phyloP scores from a whole-genome alignment of 1,140 invertebrate genomes.

The Ceratosolen fusciceps region DNA sequence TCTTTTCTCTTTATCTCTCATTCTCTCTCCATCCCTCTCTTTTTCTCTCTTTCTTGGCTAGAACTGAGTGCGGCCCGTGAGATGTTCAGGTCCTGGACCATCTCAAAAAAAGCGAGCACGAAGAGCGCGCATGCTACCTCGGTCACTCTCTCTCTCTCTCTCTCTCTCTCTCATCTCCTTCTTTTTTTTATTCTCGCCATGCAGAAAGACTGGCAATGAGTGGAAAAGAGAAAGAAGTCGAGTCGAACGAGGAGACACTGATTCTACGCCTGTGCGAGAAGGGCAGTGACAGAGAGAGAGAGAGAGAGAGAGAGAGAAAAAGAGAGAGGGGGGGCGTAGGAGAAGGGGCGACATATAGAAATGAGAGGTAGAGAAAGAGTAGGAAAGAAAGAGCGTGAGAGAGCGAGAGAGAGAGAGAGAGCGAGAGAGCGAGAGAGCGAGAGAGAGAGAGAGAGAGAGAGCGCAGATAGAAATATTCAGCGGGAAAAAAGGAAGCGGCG shows the following conservation, averaged over 20 bases:
- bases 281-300: no score
- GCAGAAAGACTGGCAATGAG: slow-evolving; percentile 22
- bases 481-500: slow-evolving; percentile 51
- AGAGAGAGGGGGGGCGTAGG: not conserved
- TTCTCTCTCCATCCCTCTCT: slow-evolving; percentile 32
- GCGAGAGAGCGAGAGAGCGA: slow-evolving; percentile 41
- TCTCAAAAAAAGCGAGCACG: slow-evolving; percentile 58
- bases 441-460: slow-evolving; percentile 24
- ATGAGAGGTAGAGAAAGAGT: not conserved
- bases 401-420: not conserved
- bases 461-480: slow-evolving; percentile 42
- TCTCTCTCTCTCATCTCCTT: slow-evolving; percentile 2
- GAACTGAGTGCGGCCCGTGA: slow-evolving; percentile 57
- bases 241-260: no score
- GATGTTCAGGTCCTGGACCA: slow-evolving; percentile 62
- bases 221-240: slow-evolving; percentile 17
- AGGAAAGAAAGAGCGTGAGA: not conserved
- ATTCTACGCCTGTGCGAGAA: no score
- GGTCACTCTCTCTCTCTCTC: slow-evolving; percentile 14
- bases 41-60: slow-evolving; percentile 52
- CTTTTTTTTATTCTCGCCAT: not conserved
- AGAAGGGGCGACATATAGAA: slow-evolving; percentile 17
- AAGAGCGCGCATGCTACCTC: slow-evolving; percentile 15
- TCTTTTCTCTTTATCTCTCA: slow-evolving; percentile 29
- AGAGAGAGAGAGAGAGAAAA: slow-evolving; percentile 12